Evolutionary conservation across 2,888 invertebrate genomes (phyloP), one percentile per base, ranked within the genome.

Genomic region (Meliscaeva auricollis): DNA sequence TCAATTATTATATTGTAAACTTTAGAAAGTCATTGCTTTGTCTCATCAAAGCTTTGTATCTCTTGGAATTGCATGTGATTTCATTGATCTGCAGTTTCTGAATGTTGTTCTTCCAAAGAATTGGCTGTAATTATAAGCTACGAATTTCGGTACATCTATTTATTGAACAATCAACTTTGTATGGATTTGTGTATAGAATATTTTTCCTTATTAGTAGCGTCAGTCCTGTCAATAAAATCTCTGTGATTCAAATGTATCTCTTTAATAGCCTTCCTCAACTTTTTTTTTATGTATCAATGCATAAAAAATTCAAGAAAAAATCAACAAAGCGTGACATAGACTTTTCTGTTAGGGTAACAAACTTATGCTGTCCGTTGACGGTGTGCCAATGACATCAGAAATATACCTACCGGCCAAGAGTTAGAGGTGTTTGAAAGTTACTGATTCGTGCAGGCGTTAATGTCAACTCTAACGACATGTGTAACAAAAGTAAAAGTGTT

Each of bases 381-480:
- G 32, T 58, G 62, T 58, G 79, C 69, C 64, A 79, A 78, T 64
- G 76, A 62, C 54, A 62, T 62, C 22, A 48, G 13, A 20, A 38
- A 30, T 38, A 38, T 35, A 35, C 6, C 7, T 35, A 8, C 6
- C 35, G 9, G 9, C 9, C 41, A 20, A 22, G 35, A 26, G 26
- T 26, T n/a, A n/a, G n/a, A n/a, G n/a, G 58, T 44, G 69, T 78
- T 68, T 41, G 54, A 64, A 69, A 48, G 54, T 66, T 62, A 64
- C 79, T 74, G 74, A 83, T 69, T 73, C 83, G 62, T 74, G 44
- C 62, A 83, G 83, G 79, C 79, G 82, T 82, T 77, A 82, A 82
- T 77, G 82, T 72, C 70, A 82, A 77, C 44, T 77, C 46, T 26
- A 66, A 52, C 56, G 64, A 56, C 64, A 66, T 50, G 22, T 17